Conservation (phyloP, 1,140 invertebrate species). For the Bilobella aurantiaca region DNA sequence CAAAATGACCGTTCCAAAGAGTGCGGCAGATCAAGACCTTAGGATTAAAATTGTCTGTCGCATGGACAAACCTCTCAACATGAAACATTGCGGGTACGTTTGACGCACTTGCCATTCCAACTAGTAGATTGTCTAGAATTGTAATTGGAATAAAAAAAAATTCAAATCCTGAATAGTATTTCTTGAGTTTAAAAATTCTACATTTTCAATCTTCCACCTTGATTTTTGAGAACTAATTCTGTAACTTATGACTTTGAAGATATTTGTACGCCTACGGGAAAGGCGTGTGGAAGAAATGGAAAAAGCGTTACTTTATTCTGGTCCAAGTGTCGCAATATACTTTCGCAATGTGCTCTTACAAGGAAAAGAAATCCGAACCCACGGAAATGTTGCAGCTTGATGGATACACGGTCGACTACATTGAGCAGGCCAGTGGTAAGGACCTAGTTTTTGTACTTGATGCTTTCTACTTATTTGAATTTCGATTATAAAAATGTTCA, state of each 20-base stretch:
- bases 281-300: constrained; percentile 99
- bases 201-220: too few species aligned
- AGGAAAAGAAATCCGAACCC: constrained; percentile 97
- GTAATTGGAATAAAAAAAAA: too few species aligned
- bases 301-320: constrained; percentile 93
- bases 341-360: constrained; percentile 98
- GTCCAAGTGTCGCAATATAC: constrained; percentile 99
- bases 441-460: neutral
- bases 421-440: constrained; percentile 78
- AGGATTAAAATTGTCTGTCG: constrained; percentile 94
- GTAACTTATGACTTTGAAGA: constrained; percentile 44
- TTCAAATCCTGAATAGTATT: too few species aligned
- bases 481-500: too few species aligned
- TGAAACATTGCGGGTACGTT: constrained; percentile 90
- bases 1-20: constrained; percentile 90
- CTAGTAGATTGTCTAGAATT: too few species aligned
- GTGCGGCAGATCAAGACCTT: constrained; percentile 85
- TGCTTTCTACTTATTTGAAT: neutral
- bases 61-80: constrained; percentile 97
- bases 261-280: constrained; percentile 90
- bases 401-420: constrained; percentile 98
- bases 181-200: too few species aligned
- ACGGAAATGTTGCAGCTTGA: constrained; percentile 99
- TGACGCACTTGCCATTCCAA: too few species aligned
- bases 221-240: neutral